Evolutionary conservation across 1,140 invertebrate species (phyloP).

Genomic region (Cardiocondyla obscurior): DNA sequence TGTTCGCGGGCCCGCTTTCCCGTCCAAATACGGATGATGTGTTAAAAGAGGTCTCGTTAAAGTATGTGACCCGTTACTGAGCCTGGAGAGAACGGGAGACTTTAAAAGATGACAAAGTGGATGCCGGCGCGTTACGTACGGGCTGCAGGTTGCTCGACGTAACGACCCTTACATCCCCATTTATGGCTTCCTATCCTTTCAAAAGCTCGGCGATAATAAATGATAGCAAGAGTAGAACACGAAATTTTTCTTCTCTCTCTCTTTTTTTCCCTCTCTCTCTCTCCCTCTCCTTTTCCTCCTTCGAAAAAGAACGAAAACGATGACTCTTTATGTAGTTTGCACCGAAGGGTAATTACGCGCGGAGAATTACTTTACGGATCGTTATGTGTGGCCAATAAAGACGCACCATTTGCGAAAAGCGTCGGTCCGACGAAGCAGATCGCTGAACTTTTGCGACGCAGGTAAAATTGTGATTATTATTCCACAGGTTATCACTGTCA

Average conservation of each 20-base stretch:
- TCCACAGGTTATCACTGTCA: neutral
- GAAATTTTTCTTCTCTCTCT: too few species aligned
- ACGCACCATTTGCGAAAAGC: neutral
- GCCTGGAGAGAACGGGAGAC: slow-evolving; percentile 6
- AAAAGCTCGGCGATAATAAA: slow-evolving; percentile 55
- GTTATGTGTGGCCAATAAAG: neutral
- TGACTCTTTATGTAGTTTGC: slow-evolving; percentile 3
- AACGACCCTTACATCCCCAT: slow-evolving; percentile 59
- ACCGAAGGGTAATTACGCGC: slow-evolving; percentile 5
- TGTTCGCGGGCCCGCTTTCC: neutral
- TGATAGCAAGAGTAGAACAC: slow-evolving; percentile 41
- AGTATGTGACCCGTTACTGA: slow-evolving; percentile 54
- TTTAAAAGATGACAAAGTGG: slow-evolving; percentile 67
- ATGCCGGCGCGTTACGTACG: slow-evolving; percentile 33
- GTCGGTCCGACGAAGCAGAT: neutral
- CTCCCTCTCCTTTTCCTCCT: too few species aligned
- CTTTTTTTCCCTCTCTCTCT: too few species aligned
- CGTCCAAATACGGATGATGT: slow-evolving; percentile 43
- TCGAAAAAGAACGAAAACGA: too few species aligned
- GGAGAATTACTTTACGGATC: slow-evolving; percentile 34
- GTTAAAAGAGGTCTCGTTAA: slow-evolving; percentile 56
- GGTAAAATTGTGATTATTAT: slow-evolving; percentile 25
- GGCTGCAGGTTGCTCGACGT: slow-evolving; percentile 52
- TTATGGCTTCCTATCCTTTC: slow-evolving; percentile 55
- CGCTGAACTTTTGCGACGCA: neutral